Base-by-base conservation (phyloP, 2,113 vertebrate species). In the Lepus americanus region DNA sequence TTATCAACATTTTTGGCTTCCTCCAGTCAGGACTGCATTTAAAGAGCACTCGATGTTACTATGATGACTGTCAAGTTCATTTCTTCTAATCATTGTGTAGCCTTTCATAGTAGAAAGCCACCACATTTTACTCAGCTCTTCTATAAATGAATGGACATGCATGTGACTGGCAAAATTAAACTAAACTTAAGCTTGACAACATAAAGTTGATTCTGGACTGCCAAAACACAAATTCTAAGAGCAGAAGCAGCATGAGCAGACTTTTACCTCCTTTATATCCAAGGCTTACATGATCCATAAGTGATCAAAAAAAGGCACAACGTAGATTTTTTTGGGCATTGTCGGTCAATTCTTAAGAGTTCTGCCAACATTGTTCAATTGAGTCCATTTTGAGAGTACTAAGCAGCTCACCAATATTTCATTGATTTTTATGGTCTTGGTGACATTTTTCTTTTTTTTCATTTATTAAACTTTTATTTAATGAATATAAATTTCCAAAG, bases 151-250 rank as follows among this genome's bases (percentile, higher is more conserved):
- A 79, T 73, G 27, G 67, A 74, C 66, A 84, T 39, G 63, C 83
- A 13, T 25, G 27, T 16, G 69, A 53, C 29, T 51, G 89, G 29
- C 16, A 89, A 93, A 96, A 89, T 27, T 84, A 80, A 94, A 87
- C 76, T 84, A 80, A 94, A 87, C 76, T 72, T 84, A 9, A 81
- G 5, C 12, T 69, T 93, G 14, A 4, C 53, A 88, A 81, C 6
- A 63, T 87, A 64, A 95, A 87, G 13, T 80, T 69, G 36, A 89
- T 66, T 59, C 22, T 17, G 0, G 14, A 82, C 17, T 9, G 49
- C 77, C 9, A 33, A 78, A 92, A 88, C 25, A 85, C 14, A 92
- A 63, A 36, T 36, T 80, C 0, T 7, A 49, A 9, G 19, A 76
- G 31, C 77, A 17, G 36, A 88, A 63, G 84, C 49, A 44, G n/a